A percentile compares a stretch with the other conserved stretches of the same genome.
Conservation (phyloP, 1,140 invertebrate genomes). For the Drosophila athabasca region DNA sequence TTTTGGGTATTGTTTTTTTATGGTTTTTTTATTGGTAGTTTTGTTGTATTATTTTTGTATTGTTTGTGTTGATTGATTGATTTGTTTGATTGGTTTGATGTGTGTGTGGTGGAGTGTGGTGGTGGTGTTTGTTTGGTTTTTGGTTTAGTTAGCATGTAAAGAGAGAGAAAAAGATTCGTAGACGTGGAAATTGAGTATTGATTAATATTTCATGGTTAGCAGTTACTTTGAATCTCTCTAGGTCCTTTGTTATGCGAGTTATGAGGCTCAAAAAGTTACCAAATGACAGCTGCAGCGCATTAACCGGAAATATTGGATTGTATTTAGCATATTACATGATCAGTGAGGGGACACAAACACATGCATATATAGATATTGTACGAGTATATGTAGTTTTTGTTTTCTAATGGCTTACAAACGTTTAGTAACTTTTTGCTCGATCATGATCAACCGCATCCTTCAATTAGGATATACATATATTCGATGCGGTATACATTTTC, state of each 20-base stretch:
- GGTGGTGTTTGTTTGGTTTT: not conserved
- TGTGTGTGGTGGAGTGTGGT: too few relatives aligned
- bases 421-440: conserved; percentile 70
- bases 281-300: conserved; percentile 49
- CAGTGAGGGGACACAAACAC: conserved; percentile 24
- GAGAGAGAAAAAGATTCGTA: conserved; percentile 67
- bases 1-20: conserved; percentile 35
- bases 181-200: conserved; percentile 78
- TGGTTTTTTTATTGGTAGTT: conserved; percentile 15
- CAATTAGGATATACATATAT: conserved; percentile 5
- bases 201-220: conserved; percentile 73
- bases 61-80: too few relatives aligned
- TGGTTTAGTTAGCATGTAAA: conserved; percentile 73
- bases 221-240: conserved; percentile 59
- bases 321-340: conserved; percentile 28
- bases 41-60: conserved; percentile 25
- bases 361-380: conserved; percentile 27
- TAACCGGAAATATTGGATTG: too few relatives aligned
- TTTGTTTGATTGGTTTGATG: too few relatives aligned
- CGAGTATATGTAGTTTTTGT: conserved; percentile 5
- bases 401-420: conserved; percentile 31
- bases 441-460: conserved; percentile 21
- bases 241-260: conserved; percentile 63
- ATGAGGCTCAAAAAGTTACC: conserved; percentile 71
- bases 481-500: conserved; percentile 16